A percentile compares a stretch with the other conserved stretches of the same genome.
phyloP scores from a whole-genome alignment of 2,113 vertebrate species.

The Chionodraco myersi region DNA sequence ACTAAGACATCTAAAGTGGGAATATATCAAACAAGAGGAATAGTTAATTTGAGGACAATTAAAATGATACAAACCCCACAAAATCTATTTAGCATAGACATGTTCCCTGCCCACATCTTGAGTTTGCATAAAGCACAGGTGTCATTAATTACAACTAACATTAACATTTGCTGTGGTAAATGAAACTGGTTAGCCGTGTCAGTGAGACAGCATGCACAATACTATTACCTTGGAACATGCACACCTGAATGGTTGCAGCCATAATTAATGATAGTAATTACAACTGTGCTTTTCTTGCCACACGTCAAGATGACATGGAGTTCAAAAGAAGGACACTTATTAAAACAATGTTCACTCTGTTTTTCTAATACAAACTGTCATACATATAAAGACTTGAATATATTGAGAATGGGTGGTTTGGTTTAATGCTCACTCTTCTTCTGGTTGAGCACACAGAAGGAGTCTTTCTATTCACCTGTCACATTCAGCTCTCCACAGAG shows the following conservation, averaged over 20 bases:
- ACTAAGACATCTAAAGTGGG: background rate
- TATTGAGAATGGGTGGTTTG: background rate
- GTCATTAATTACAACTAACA: constrained; percentile 11
- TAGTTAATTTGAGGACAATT: background rate
- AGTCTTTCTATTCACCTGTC: constrained; percentile 19
- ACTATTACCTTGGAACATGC: background rate
- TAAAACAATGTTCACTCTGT: background rate
- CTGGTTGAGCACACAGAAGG: constrained; percentile 12
- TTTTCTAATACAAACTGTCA: background rate
- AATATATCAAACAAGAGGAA: background rate
- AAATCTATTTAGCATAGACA: background rate
- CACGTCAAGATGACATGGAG: background rate
- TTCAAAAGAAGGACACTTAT: constrained; percentile 3
- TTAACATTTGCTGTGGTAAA: constrained; percentile 3
- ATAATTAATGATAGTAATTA: constrained; percentile 25
- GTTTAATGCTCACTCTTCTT: constrained; percentile 13
- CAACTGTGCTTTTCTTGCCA: background rate
- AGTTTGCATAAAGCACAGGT: background rate
- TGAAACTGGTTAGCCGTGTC: background rate
- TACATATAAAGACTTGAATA: constrained; percentile 1
- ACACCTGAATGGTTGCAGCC: constrained; percentile 6
- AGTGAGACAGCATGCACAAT: constrained; percentile 14
- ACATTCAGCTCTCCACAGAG: constrained; percentile 41
- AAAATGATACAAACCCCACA: background rate
- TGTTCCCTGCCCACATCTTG: constrained; percentile 20